Percentiles rank a stretch among this genome's conserved stretches.
Conservation (phyloP, 1,140 invertebrate genomes). For the Sinella curviseta region DNA sequence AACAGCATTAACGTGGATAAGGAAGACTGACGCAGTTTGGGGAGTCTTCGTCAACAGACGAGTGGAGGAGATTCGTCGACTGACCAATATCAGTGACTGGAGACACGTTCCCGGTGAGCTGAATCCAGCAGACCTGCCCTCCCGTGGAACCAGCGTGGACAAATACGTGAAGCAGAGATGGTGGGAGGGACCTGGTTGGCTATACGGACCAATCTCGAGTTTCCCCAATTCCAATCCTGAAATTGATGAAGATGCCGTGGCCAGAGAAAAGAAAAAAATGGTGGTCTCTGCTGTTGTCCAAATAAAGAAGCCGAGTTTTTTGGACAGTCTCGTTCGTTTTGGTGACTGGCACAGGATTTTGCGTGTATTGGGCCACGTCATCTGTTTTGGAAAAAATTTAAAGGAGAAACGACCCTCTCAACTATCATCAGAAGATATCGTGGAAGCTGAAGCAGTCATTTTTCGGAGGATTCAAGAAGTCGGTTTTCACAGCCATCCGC, state of each 20-base stretch:
- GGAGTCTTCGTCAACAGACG: constrained; percentile 44
- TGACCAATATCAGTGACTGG: background rate
- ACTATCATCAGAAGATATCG: background rate
- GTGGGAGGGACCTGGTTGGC: background rate
- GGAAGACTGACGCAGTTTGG: constrained; percentile 35
- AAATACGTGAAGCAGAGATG: background rate
- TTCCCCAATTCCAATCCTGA: background rate
- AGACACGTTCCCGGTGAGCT: background rate
- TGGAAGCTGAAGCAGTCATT: background rate
- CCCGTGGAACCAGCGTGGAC: background rate
- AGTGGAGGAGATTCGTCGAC: background rate
- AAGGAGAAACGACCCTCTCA: constrained; percentile 11
- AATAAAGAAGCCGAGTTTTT: constrained; percentile 53
- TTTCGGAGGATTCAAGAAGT: background rate
- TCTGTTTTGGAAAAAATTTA: background rate
- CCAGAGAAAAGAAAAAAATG: constrained; percentile 39
- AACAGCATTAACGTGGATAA: constrained; percentile 51
- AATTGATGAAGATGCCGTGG: constrained; percentile 34
- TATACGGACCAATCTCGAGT: background rate
- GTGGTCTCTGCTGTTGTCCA: constrained; percentile 23
- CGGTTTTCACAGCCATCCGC: background rate
- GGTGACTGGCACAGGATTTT: background rate
- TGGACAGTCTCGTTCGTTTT: constrained; percentile 42
- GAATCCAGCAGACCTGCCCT: background rate
- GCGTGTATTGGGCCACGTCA: background rate